Conservation (phyloP, 2,797 vertebrate genomes). For the Tapera naevia region DNA sequence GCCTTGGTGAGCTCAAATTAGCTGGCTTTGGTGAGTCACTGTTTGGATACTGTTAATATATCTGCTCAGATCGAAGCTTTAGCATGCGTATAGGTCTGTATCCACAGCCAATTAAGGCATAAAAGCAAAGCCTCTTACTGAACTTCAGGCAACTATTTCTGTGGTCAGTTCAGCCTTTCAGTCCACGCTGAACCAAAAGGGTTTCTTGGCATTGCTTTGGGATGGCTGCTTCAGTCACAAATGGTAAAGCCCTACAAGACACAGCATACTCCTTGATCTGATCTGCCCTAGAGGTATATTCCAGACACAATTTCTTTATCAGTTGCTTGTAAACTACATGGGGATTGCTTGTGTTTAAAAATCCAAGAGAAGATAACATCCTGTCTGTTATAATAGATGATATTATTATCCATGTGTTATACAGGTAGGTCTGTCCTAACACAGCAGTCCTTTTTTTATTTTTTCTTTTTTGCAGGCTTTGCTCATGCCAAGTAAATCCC, state of each 20-base stretch:
- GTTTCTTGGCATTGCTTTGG: neutral
- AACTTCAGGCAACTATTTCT: constrained; percentile 33
- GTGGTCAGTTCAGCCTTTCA: neutral
- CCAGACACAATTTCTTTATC: neutral
- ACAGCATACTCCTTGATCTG: neutral
- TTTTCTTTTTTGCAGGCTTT: constrained; percentile 77
- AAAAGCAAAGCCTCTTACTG: neutral
- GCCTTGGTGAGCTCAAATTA: constrained; percentile 92
- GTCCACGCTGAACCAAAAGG: neutral
- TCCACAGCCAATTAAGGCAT: constrained; percentile 15
- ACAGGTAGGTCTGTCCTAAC: neutral
- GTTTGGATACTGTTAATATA: neutral
- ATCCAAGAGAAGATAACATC: neutral
- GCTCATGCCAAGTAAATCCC: constrained; percentile 88
- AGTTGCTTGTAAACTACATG: neutral
- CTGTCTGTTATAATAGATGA: neutral
- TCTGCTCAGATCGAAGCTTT: constrained; percentile 26
- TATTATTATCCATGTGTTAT: neutral
- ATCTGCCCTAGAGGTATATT: neutral
- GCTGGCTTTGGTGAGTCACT: constrained; percentile 87
- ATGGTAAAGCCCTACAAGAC: neutral
- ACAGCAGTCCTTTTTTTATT: neutral
- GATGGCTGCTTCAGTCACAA: neutral
- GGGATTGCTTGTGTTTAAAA: neutral
- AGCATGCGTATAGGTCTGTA: constrained; percentile 4